These are phyloP conservation scores for Cyrtorhinus lividipennis DNA, from an alignment of 1,140 invertebrate genomes.

Conservation along the genomic window DNA sequence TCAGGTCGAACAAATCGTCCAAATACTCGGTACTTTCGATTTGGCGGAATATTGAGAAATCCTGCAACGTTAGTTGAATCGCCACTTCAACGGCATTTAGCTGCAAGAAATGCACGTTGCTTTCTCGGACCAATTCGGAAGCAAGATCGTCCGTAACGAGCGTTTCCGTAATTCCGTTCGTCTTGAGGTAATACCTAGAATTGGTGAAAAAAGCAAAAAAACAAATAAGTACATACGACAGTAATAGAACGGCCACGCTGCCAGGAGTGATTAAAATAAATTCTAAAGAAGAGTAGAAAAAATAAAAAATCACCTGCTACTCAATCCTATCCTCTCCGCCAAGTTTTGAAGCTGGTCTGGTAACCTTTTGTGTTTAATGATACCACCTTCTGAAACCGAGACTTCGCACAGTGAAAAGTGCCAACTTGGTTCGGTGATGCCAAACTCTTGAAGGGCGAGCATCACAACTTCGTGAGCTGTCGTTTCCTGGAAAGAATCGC, in stretches of 20 bases:
- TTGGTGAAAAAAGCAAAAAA: no score
- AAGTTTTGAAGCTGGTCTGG: constrained; percentile 91
- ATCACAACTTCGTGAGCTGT: constrained; percentile 97
- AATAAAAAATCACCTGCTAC: constrained; percentile 32
- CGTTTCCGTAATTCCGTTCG: constrained; percentile 83
- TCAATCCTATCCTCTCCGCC: constrained; percentile 82
- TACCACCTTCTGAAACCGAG: constrained; percentile 80
- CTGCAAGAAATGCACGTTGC: constrained; percentile 82
- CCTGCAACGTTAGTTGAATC: constrained; percentile 85
- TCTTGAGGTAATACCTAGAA: constrained; percentile 97
- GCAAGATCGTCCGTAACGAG: constrained; percentile 91
- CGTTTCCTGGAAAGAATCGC: constrained; percentile 48
- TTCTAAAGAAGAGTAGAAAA: no score
- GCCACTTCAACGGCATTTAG: constrained; percentile 93
- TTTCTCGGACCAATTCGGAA: constrained; percentile 83
- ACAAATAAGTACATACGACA: no score
- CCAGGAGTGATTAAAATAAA: no score
- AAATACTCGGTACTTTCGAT: constrained; percentile 98
- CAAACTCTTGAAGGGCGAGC: constrained; percentile 91
- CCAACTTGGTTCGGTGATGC: constrained; percentile 82
- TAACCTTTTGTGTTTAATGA: constrained; percentile 89
- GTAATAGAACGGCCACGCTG: no score
- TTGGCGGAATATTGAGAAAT: constrained; percentile 90
- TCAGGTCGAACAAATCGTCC: constrained; percentile 85
- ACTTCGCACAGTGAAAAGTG: constrained; percentile 88